phyloP scores from a whole-genome alignment of 2,888 invertebrate species.

The Aromia moschata region DNA sequence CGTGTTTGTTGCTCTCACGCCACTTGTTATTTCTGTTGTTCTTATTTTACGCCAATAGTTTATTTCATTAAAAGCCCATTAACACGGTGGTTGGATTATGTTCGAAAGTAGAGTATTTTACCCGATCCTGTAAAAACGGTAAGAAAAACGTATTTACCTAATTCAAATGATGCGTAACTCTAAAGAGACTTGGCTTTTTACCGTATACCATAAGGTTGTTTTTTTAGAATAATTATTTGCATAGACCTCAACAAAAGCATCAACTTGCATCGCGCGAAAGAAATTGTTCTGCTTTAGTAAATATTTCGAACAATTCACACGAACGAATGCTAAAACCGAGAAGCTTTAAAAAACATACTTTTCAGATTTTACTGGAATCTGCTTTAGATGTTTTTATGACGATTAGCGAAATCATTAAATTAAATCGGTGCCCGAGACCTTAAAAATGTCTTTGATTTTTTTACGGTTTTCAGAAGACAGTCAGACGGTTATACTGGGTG shows the following conservation, averaged over 20 bases:
- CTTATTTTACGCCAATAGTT: too few relatives aligned
- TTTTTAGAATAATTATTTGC: background rate
- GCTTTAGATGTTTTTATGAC: background rate
- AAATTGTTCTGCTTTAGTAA: background rate
- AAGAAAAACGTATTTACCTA: background rate
- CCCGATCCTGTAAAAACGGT: background rate
- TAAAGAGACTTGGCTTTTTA: background rate
- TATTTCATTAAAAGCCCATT: too few relatives aligned
- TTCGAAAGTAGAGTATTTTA: too few relatives aligned
- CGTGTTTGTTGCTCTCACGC: too few relatives aligned
- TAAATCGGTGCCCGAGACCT: background rate
- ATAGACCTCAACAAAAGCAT: background rate
- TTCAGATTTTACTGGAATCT: background rate
- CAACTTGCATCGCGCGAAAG: background rate
- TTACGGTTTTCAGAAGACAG: background rate
- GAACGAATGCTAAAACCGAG: background rate
- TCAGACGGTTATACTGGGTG: background rate
- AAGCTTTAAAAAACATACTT: background rate
- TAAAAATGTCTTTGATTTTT: background rate
- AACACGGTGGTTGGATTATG: too few relatives aligned
- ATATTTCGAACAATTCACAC: background rate
- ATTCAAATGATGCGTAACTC: slow-evolving; percentile 1
- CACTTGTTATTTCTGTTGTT: too few relatives aligned
- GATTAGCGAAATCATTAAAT: slow-evolving; percentile 1
- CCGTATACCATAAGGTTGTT: background rate